A percentile compares a stretch with the other conserved stretches of the same genome.
Evolutionary conservation across 1,140 invertebrate species (phyloP).

Genomic region (Lepidotrigona ventralis): DNA sequence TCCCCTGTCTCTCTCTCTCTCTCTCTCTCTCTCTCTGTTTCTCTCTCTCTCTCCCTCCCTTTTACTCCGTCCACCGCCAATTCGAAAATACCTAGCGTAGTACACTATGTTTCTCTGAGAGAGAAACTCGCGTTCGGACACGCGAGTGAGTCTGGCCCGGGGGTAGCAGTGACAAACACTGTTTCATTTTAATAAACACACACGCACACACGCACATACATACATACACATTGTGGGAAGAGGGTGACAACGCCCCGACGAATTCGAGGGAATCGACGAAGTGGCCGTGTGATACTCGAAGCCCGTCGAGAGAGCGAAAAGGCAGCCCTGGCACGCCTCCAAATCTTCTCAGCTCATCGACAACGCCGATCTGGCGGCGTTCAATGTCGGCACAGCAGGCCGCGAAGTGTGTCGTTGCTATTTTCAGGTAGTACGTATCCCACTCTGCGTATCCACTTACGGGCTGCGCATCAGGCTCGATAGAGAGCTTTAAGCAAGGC

Average conservation of each 20-base stretch:
- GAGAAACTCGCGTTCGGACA: background rate
- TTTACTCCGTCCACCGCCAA: background rate
- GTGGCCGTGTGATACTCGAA: background rate
- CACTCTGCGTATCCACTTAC: constrained; percentile 27
- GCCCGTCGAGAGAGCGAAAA: constrained; percentile 1
- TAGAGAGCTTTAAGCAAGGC: constrained; percentile 3
- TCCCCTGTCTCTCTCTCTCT: too few species aligned
- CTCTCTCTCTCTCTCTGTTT: background rate
- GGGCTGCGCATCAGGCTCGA: constrained; percentile 4
- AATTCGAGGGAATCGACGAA: background rate
- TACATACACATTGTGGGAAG: background rate
- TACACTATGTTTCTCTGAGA: background rate
- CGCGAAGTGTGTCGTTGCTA: constrained; percentile 53
- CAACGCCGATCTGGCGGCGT: constrained; percentile 5
- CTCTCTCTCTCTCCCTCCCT: constrained; percentile 4
- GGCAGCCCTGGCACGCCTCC: constrained; percentile 30
- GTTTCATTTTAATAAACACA: too few species aligned
- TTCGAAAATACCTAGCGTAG: background rate
- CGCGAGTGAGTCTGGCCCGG: background rate
- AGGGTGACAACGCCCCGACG: constrained; percentile 27
- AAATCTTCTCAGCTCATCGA: background rate
- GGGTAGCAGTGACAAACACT: too few species aligned
- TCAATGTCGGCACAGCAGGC: constrained; percentile 46
- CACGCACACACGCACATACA: too few species aligned
- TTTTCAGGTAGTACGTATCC: constrained; percentile 63